These are phyloP conservation scores for Hippoglossus hippoglossus DNA, from an alignment of 2,797 vertebrate species.

Conservation along the genomic window DNA sequence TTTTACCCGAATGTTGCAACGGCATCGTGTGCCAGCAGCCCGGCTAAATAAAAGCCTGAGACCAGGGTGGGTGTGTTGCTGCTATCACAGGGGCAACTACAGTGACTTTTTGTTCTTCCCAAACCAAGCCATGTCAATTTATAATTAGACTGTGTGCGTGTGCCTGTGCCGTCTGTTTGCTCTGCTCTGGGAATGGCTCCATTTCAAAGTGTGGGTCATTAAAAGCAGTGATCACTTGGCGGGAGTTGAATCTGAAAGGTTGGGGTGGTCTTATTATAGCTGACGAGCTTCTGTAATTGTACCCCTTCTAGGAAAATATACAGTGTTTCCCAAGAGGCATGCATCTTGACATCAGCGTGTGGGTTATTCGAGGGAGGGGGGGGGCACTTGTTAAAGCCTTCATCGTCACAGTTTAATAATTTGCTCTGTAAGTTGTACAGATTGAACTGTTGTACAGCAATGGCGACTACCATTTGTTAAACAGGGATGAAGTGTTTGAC, in stretches of 20 bases:
- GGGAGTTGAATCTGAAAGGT: constrained; percentile 62
- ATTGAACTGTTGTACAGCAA: background rate
- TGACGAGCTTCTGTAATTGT: constrained; percentile 62
- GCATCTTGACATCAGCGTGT: constrained; percentile 30
- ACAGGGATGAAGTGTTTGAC: background rate
- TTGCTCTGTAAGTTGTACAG: constrained; percentile 12
- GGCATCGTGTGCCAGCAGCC: constrained; percentile 32
- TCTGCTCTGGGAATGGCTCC: constrained; percentile 54
- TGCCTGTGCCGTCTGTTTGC: constrained; percentile 40
- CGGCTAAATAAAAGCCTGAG: constrained; percentile 64
- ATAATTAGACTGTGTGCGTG: constrained; percentile 65
- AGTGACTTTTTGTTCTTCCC: constrained; percentile 68
- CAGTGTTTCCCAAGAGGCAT: constrained; percentile 43
- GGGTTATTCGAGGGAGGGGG: constrained; percentile 27
- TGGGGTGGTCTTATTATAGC: constrained; percentile 72
- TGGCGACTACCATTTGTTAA: constrained; percentile 1
- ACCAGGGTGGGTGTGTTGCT: constrained; percentile 46
- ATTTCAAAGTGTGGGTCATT: constrained; percentile 61
- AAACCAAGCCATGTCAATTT: constrained; percentile 58
- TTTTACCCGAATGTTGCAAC: constrained; percentile 60
- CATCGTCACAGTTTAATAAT: constrained; percentile 36
- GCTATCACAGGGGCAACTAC: constrained; percentile 47
- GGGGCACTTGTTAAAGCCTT: constrained; percentile 16
- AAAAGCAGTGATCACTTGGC: constrained; percentile 51
- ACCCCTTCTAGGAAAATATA: constrained; percentile 52